Evolutionary conservation across 1,140 invertebrate genomes (phyloP).

Genomic region (Acromyrmex echinatior): DNA sequence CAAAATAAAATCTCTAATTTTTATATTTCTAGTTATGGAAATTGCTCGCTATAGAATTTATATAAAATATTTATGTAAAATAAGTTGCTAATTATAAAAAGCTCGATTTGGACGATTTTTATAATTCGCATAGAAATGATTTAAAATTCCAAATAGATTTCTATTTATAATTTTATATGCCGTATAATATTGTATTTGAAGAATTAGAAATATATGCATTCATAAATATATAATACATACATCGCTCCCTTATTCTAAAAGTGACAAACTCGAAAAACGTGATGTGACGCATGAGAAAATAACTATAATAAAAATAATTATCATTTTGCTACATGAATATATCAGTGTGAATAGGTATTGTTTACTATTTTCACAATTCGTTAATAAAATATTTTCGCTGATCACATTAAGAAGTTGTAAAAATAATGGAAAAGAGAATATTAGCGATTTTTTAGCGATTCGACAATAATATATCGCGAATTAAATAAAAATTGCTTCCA

Average conservation of each 20-base stretch:
- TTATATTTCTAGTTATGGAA: slow-evolving; percentile 15
- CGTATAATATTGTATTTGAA: not conserved
- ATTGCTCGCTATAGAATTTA: not conserved
- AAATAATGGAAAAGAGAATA: not conserved
- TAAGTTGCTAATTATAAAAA: not conserved
- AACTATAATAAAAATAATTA: not conserved
- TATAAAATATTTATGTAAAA: not conserved
- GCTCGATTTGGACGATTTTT: not conserved
- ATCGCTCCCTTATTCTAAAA: too few relatives aligned
- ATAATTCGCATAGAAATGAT: not conserved
- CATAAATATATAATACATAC: not conserved
- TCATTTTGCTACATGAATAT: not conserved
- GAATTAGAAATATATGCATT: not conserved
- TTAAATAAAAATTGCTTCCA: slow-evolving; percentile 18
- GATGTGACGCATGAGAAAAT: not conserved
- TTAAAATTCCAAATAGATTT: not conserved
- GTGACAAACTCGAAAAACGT: not conserved
- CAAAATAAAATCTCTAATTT: slow-evolving; percentile 24
- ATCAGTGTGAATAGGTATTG: not conserved
- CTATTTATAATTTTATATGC: not conserved
- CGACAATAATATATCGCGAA: not conserved
- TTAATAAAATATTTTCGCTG: not conserved
- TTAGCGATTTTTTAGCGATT: slow-evolving; percentile 2
- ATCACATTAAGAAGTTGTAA: not conserved
- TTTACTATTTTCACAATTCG: not conserved